Base-by-base conservation (phyloP, 37 sponge, comb jelly and placozoan genomes). In the Halichondria panicea region DNA sequence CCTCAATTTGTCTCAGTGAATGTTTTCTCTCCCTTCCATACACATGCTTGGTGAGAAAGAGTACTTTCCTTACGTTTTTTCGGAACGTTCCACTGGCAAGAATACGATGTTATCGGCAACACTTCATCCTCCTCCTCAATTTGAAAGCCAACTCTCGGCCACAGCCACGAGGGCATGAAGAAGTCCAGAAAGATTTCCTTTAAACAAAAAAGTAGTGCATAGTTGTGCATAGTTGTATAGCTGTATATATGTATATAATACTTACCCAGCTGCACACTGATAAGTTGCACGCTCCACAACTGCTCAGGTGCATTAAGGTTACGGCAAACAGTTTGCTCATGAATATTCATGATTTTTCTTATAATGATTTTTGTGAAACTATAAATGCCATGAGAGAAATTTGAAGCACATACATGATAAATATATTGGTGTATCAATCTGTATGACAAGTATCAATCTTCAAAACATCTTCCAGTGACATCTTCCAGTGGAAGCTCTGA, bases 261-360 rank as follows among this genome's bases (percentile, higher is more conserved):
- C 77, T 44, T 76, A 88, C 82, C 88, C 82, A 41, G 82, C 88
- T 32, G 88, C 82, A 81, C 88, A 88, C 63, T 81, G 78, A 81
- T 82, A 81, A 33, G 71, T 70, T 43, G 88, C 88, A 39, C 18
- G 18, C 19, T 36, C 30, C 76, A 88, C 63, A 52, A 31, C 68
- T n/a, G n/a, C n/a, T n/a, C n/a, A n/a, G n/a, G n/a, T n/a, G n/a
- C n/a, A n/a, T n/a, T n/a, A n/a, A n/a, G n/a, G n/a, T n/a, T n/a
- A n/a, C n/a, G n/a, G n/a, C n/a, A n/a, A n/a, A n/a, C n/a, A n/a
- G n/a, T n/a, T n/a, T n/a, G n/a, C n/a, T n/a, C n/a, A n/a, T n/a
- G n/a, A n/a, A n/a, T n/a, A n/a, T n/a, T n/a, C n/a, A n/a, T n/a
- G n/a, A n/a, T n/a, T n/a, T n/a, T n/a, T n/a, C n/a, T n/a, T n/a